phyloP scores from a whole-genome alignment of 1,140 invertebrate genomes.

The Eueides isabella region DNA sequence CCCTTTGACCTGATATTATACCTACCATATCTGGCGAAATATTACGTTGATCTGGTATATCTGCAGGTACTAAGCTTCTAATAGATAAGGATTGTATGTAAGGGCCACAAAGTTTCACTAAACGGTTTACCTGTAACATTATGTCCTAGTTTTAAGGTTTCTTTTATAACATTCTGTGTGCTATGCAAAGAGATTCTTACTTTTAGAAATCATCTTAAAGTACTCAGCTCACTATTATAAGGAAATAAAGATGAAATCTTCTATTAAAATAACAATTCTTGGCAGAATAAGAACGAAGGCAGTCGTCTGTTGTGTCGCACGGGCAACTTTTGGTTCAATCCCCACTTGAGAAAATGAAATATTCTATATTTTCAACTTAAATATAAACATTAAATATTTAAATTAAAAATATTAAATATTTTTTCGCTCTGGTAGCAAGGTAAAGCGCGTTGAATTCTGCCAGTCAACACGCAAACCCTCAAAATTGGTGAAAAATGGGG shows the following conservation, averaged over 20 bases:
- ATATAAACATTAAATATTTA: too few species aligned
- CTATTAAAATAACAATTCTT: background rate
- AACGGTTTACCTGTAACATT: slow-evolving; percentile 63
- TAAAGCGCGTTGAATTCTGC: too few species aligned
- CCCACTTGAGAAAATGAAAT: too few species aligned
- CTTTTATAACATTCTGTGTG: background rate
- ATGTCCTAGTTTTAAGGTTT: background rate
- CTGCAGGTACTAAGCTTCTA: slow-evolving; percentile 66
- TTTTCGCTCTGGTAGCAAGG: too few species aligned
- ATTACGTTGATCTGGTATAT: slow-evolving; percentile 68
- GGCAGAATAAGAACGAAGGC: too few species aligned
- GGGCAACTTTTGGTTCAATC: too few species aligned
- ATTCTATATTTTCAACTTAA: too few species aligned
- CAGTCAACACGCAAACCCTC: too few species aligned
- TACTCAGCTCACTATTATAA: background rate
- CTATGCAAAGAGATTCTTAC: background rate
- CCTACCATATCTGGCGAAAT: slow-evolving; percentile 74
- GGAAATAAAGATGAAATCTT: background rate
- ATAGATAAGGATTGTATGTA: slow-evolving; percentile 73
- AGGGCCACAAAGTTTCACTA: slow-evolving; percentile 75
- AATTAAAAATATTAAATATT: too few species aligned
- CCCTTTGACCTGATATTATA: slow-evolving; percentile 60
- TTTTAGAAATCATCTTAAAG: background rate
- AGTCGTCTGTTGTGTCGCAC: too few species aligned
- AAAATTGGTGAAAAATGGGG: too few species aligned